Base-by-base conservation (phyloP, 2,888 invertebrate genomes). In the Leucophenga maculata region DNA sequence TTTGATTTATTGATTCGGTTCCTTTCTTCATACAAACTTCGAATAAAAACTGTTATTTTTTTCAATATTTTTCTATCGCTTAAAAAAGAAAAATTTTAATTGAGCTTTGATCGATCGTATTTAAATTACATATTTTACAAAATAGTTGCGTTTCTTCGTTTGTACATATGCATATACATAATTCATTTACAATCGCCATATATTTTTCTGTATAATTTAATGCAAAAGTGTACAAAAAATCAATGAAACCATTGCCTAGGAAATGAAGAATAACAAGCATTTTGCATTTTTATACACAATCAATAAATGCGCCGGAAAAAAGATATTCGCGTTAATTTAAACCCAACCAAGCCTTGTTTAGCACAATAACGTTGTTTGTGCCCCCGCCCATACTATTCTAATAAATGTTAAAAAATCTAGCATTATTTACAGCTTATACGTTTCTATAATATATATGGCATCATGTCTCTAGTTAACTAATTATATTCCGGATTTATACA, bases 161-260 rank as follows among this genome's bases (percentile, higher is more conserved):
- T 31, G 9, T 52, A 18, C 20, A 22, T 60, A n/a, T 26, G 26
- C 18, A 4, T 31, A 6, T 52, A 18, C 11, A 13, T 60, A n/a
- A 48, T 22, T 11, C 6, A n/a, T 46, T 46, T 46, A 50, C 50
- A 50, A 1, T 50, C 44, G n/a, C 6, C 31, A 48, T 4, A 64
- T 31, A 46, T 20, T 64, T 64, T 1, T 20, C 22, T 64, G 11
- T 46, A 22, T 64, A 20, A 1, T 44, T 44, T 39, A 62, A 16
- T 60, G 16, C 16, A 55, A 26, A 55, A 55, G 18, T 60, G 18
- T 26, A n/a, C 60, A 46, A 20, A 48, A 46, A 46, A 46, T 39
- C 32, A 64, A 48, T 64, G 62, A 64, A 64, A 64, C 62, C 62
- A 64, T 64, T 64, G 62, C 62, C 62, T 48, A 64, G 62, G 62